phyloP scores from a whole-genome alignment of 2,113 vertebrate genomes.

The human region DNA sequence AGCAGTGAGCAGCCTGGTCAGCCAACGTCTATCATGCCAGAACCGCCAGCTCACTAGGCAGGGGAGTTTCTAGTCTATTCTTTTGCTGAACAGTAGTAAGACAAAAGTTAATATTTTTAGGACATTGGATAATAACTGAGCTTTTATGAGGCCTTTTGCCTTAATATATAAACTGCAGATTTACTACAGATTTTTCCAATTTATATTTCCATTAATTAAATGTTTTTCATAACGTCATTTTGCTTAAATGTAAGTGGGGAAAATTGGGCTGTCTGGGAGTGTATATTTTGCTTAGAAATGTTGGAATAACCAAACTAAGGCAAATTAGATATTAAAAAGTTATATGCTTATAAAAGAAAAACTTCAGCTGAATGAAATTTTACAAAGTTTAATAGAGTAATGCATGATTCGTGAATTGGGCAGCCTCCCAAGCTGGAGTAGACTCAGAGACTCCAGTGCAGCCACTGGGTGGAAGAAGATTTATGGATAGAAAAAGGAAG shows the following conservation, averaged over 20 bases:
- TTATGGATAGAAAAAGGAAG: no score
- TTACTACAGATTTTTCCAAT: background rate
- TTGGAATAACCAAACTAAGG: background rate
- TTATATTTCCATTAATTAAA: slow-evolving; percentile 1
- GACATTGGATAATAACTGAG: background rate
- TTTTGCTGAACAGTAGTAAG: background rate
- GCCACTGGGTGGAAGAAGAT: no score
- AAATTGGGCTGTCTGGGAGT: background rate
- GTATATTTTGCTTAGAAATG: slow-evolving; percentile 10
- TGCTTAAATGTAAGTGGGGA: background rate
- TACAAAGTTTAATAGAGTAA: no score
- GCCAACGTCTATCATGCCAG: background rate
- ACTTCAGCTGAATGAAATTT: no score
- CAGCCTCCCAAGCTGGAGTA: no score
- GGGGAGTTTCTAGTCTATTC: background rate
- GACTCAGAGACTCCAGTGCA: no score
- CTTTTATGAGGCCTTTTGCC: background rate
- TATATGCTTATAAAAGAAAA: background rate
- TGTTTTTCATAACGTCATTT: background rate
- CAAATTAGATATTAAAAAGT: background rate
- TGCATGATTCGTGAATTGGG: no score
- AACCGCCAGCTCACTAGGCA: background rate
- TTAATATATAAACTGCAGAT: background rate
- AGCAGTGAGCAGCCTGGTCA: background rate
- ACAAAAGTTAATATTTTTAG: slow-evolving; percentile 30